Base-by-base conservation (phyloP, 2,888 invertebrate species). In the Megalurothrips usitatus region DNA sequence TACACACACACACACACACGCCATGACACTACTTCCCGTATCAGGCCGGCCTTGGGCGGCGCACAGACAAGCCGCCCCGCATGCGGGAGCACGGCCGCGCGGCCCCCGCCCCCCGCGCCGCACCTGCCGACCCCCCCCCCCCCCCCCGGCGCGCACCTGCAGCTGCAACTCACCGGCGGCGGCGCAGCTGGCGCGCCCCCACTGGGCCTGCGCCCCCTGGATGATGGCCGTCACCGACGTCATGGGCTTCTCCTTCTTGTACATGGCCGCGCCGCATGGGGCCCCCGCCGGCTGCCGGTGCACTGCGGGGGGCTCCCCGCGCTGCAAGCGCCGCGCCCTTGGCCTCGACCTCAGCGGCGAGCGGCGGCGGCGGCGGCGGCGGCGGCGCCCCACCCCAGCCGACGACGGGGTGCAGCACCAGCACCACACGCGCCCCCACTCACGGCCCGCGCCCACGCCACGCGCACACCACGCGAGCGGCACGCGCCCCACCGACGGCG, bases 211-310 rank as follows among this genome's bases (percentile, higher is more conserved):
- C 81, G 91, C 89, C 83, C 91, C 91, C 86, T 92, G 91, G 86
- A 94, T 94, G 87, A 94, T 92, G 85, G 94, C 94, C 86, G 94
- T 92, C 86, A 94, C 94, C 87, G 94, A 94, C 92, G 94, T 93
- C 90, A 94, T 94, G 86, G 94, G 94, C 87, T 94, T 94, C 88
- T 94, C 94, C 89, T 94, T 94, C 90, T 94, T 94, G 91, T 94
- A 92, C 93, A 94, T 91, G 82, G 82, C 26, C 23, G 68, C 0
- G 23, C 63, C 63, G 9, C n/a, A n/a, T n/a, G n/a, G n/a, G n/a
- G n/a, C 34, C 34, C 34, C 34, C 34, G 34, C 2, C 34, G 34
- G 34, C 34, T 2, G 34, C 34, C 34, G 3, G 34, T 43, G 34
- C 34, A 43, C 34, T 43, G 34, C 34, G 6, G 34, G n/a, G n/a